Percentiles rank a stretch among this genome's conserved stretches.
Evolutionary conservation across 2,888 invertebrate species (phyloP).

Genomic region (Dromius quadrimaculatus): DNA sequence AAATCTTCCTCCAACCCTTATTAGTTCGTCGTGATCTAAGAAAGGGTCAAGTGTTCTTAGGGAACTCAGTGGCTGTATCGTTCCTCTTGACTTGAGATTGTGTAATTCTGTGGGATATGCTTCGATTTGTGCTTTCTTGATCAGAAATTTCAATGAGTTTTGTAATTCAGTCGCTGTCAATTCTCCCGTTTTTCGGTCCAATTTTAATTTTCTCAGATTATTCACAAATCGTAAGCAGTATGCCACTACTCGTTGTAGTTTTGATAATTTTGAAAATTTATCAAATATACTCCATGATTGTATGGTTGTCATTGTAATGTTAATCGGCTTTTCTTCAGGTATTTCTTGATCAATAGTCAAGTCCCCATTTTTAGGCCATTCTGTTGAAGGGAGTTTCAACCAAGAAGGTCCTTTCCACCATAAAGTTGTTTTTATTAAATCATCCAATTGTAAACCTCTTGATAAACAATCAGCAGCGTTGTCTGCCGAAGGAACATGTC

Average conservation of each 20-base stretch:
- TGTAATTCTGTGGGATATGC: not conserved
- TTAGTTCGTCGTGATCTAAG: not conserved
- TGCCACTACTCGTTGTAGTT: not conserved
- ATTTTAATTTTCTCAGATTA: not conserved
- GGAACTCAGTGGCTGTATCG: not conserved
- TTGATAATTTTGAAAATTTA: not conserved
- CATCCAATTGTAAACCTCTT: no score
- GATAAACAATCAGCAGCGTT: no score
- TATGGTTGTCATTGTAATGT: not conserved
- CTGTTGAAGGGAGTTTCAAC: no score
- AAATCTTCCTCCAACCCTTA: conserved; percentile 1
- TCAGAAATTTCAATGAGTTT: not conserved
- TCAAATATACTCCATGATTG: not conserved
- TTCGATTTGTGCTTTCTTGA: not conserved
- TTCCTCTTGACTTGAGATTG: not conserved
- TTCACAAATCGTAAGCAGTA: not conserved
- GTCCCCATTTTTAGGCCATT: conserved; percentile 1
- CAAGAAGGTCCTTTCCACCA: no score
- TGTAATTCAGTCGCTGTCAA: not conserved
- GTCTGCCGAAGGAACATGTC: no score
- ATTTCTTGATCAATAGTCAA: not conserved
- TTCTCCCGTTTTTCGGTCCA: not conserved
- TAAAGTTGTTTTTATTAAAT: no score
- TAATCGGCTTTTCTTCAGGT: not conserved
- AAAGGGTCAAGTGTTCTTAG: not conserved